Evolutionary conservation across 2,888 invertebrate genomes (phyloP).

Genomic region (Cyclophora albipunctata): DNA sequence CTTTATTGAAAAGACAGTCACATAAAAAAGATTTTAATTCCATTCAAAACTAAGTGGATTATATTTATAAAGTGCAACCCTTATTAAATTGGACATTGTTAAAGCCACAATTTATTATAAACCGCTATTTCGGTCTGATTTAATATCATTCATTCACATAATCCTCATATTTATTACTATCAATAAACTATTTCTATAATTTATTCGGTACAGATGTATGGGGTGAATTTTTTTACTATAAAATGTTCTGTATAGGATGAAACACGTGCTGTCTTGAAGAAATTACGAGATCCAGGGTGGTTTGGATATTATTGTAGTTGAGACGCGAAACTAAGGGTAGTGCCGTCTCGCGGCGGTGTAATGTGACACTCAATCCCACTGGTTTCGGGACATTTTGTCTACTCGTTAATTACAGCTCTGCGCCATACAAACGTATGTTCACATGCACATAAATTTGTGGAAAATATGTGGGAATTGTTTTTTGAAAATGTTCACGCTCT

Average conservation of each 20-base stretch:
- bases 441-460: neutral
- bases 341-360: slow-evolving; percentile 20
- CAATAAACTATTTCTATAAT: slow-evolving; percentile 16
- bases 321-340: slow-evolving; percentile 38
- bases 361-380: slow-evolving; percentile 23
- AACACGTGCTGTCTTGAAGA: slow-evolving; percentile 64
- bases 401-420: neutral
- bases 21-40: too few relatives aligned
- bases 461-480: too few relatives aligned
- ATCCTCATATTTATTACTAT: slow-evolving; percentile 21
- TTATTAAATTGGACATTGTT: too few relatives aligned
- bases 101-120: neutral
- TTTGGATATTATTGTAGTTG: slow-evolving; percentile 34
- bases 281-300: slow-evolving; percentile 41
- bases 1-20: too few relatives aligned
- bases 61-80: too few relatives aligned
- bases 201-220: slow-evolving; percentile 15
- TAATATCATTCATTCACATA: slow-evolving; percentile 12
- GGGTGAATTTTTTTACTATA: slow-evolving; percentile 47
- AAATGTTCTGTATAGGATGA: slow-evolving; percentile 39
- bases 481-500: too few relatives aligned
- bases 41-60: too few relatives aligned
- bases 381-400: slow-evolving; percentile 7
- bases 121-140: slow-evolving; percentile 1
- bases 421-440: neutral